Percentiles rank a stretch among this genome's conserved stretches.
Evolutionary conservation across 1,140 invertebrate species (phyloP).

Genomic region (Drepana arcuata): DNA sequence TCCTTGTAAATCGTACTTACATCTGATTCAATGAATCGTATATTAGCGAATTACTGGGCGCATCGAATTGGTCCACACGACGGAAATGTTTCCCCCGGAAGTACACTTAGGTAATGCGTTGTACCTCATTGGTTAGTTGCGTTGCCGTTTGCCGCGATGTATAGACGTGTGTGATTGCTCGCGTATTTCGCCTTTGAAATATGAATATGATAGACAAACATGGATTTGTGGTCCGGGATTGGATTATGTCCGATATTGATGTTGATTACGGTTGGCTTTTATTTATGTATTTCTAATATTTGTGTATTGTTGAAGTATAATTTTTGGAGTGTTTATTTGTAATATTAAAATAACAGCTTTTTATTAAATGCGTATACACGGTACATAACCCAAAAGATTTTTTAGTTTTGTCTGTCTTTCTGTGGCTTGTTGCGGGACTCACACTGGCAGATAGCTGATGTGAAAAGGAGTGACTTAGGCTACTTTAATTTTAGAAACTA

Average conservation of each 20-base stretch:
- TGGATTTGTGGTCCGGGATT: constrained; percentile 10
- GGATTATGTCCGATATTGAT: constrained; percentile 11
- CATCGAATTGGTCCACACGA: constrained; percentile 17
- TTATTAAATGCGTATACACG: too few relatives aligned
- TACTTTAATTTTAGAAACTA: too few relatives aligned
- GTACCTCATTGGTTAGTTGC: constrained; percentile 22
- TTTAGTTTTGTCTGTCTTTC: too few relatives aligned
- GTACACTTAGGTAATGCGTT: constrained; percentile 27
- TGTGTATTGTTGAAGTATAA: too few relatives aligned
- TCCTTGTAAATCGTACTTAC: too few relatives aligned
- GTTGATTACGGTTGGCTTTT: constrained; percentile 16
- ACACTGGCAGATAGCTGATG: too few relatives aligned
- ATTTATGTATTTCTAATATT: constrained; percentile 1
- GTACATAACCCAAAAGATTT: too few relatives aligned
- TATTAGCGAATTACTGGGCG: constrained; percentile 11
- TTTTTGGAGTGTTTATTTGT: too few relatives aligned
- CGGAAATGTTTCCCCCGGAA: constrained; percentile 28
- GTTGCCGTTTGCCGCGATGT: constrained; percentile 15
- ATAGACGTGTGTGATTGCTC: constrained; percentile 11
- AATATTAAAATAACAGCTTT: too few relatives aligned
- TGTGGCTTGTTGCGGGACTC: too few relatives aligned
- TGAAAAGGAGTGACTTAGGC: too few relatives aligned
- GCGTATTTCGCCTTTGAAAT: not conserved
- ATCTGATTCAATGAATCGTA: too few relatives aligned
- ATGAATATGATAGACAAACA: constrained; percentile 16